These are phyloP conservation scores for Neodiprion fabricii DNA, from an alignment of 1,140 invertebrate species.

Conservation along the genomic window DNA sequence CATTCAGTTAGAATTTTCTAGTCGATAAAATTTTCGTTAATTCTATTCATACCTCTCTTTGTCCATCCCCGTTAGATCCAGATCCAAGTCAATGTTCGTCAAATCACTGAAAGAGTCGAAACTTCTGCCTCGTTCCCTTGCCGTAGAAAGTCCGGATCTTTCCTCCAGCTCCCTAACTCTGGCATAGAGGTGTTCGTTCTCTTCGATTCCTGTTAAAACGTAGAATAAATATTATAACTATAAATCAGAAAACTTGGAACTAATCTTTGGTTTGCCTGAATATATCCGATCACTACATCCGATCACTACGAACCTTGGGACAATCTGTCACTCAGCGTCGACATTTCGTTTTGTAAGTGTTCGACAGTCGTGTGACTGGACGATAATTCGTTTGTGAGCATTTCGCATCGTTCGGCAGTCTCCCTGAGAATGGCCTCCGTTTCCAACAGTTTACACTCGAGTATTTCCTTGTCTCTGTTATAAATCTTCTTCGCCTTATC, in stretches of 20 bases:
- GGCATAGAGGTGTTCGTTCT: constrained; percentile 77
- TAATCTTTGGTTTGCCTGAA: not conserved
- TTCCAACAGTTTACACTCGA: constrained; percentile 69
- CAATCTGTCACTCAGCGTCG: constrained; percentile 65
- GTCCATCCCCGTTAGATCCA: constrained; percentile 76
- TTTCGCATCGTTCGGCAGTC: constrained; percentile 68
- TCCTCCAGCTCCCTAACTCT: constrained; percentile 75
- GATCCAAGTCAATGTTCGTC: constrained; percentile 78
- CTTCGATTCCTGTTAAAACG: constrained; percentile 65
- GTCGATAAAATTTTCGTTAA: not conserved
- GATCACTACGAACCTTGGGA: constrained; percentile 46
- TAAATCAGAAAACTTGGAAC: too few relatives aligned
- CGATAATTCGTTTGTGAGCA: constrained; percentile 67
- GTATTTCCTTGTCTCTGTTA: constrained; percentile 68
- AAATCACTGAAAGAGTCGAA: constrained; percentile 82
- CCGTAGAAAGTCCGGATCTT: constrained; percentile 60
- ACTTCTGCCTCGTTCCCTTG: constrained; percentile 68
- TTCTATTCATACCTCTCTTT: constrained; percentile 65
- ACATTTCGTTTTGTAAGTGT: constrained; percentile 48
- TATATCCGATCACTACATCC: not conserved
- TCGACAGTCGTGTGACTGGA: constrained; percentile 65
- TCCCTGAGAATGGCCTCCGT: constrained; percentile 69
- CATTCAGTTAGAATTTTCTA: constrained; percentile 4
- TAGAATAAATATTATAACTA: constrained; percentile 14
- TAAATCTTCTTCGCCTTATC: constrained; percentile 69